Evolutionary conservation across 2,797 vertebrate genomes (phyloP).

Genomic region (Characodon lateralis): DNA sequence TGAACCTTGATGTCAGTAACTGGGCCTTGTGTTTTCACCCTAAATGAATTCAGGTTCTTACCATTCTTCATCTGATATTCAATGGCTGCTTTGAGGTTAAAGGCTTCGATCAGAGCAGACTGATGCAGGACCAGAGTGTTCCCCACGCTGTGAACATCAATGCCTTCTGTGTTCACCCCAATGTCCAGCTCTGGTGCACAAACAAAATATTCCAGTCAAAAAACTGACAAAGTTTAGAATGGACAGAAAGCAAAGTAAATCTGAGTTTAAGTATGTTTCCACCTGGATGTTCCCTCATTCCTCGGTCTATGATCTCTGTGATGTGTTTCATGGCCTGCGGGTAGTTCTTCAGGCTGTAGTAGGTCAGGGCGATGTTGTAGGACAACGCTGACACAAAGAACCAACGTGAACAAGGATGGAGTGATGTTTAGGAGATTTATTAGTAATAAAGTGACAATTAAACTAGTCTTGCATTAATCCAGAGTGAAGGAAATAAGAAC

Average conservation of each 20-base stretch:
- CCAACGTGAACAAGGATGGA: background rate
- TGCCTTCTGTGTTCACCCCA: conserved; percentile 92
- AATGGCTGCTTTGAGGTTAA: conserved; percentile 95
- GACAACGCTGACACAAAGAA: conserved; percentile 79
- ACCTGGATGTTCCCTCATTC: conserved; percentile 92
- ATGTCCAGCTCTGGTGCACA: conserved; percentile 85
- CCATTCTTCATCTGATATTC: conserved; percentile 93
- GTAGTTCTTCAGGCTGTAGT: conserved; percentile 89
- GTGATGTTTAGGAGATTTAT: background rate
- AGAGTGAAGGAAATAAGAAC: too few relatives aligned
- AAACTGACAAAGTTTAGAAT: background rate
- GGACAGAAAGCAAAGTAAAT: background rate
- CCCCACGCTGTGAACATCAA: conserved; percentile 93
- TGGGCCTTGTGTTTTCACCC: too few relatives aligned
- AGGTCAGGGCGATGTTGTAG: conserved; percentile 92
- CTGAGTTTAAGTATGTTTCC: background rate
- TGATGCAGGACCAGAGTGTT: conserved; percentile 93
- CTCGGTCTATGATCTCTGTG: conserved; percentile 88
- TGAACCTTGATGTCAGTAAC: too few relatives aligned
- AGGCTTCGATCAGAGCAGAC: conserved; percentile 92
- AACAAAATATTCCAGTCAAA: background rate
- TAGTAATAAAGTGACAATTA: too few relatives aligned
- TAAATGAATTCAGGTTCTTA: conserved; percentile 45
- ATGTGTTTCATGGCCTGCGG: conserved; percentile 86
- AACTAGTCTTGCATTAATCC: too few relatives aligned